phyloP scores from a whole-genome alignment of 2,113 vertebrate species.

The Barnardius zonarius region DNA sequence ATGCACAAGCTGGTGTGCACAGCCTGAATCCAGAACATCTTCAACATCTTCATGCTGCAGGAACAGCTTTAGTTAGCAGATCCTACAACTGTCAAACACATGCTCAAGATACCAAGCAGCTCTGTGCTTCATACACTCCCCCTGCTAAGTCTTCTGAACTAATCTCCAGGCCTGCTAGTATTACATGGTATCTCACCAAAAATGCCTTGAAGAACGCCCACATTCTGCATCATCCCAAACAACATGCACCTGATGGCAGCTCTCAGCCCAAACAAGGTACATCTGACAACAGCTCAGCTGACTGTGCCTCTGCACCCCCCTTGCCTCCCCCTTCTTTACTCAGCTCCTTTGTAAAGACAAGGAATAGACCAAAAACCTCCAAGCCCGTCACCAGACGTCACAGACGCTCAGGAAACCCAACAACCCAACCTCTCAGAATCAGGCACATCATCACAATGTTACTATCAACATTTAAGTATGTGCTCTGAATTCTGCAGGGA shows the following conservation, averaged over 20 bases:
- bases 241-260: neutral
- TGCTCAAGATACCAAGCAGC: accelerated
- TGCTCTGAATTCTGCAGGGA: accelerated
- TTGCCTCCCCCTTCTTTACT: neutral
- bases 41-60: neutral
- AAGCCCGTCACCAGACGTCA: neutral
- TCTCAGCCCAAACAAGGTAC: neutral
- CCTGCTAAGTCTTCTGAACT: neutral
- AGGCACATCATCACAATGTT: neutral
- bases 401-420: neutral
- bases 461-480: neutral
- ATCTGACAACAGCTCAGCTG: neutral
- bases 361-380: neutral
- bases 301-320: neutral
- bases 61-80: neutral
- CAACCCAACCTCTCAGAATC: neutral
- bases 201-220: neutral
- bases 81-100: neutral
- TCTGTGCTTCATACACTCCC: accelerated
- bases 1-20: accelerated
- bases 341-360: neutral
- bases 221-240: neutral
- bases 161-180: neutral
- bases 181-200: accelerated
- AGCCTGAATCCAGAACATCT: neutral